Percentiles rank a stretch among this genome's conserved stretches.
Conservation (phyloP, 2,113 vertebrate species). For the Chaetodon auriga region DNA sequence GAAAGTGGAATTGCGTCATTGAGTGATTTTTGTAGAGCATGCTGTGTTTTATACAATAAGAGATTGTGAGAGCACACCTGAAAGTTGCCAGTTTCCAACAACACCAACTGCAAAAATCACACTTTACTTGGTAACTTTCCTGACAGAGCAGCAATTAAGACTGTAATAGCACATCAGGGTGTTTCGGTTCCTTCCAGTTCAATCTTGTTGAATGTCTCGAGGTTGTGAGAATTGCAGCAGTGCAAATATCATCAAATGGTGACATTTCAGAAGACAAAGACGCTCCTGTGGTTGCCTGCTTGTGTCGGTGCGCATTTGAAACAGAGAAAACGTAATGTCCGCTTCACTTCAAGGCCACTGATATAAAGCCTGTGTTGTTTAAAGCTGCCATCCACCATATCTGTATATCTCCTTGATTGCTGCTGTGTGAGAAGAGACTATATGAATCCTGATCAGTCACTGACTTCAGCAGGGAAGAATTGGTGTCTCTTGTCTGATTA, state of each 20-base stretch:
- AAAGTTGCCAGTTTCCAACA: neutral
- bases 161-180: neutral
- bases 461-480: slow-evolving; percentile 5
- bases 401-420: neutral
- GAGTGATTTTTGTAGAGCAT: slow-evolving; percentile 24
- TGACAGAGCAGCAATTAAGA: slow-evolving; percentile 8
- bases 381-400: neutral
- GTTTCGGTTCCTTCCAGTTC: neutral
- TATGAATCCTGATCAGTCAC: slow-evolving; percentile 25
- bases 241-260: slow-evolving; percentile 21
- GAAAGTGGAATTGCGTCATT: slow-evolving; percentile 24
- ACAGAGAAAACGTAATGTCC: neutral
- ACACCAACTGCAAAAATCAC: neutral
- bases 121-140: neutral
- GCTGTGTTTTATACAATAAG: slow-evolving; percentile 2
- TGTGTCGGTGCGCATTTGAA: neutral
- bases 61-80: slow-evolving; percentile 6
- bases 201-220: neutral
- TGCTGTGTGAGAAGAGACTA: slow-evolving; percentile 14
- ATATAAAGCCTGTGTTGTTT: neutral
- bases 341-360: neutral
- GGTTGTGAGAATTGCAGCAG: neutral
- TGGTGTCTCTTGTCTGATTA: slow-evolving; percentile 54
- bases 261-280: slow-evolving; percentile 23
- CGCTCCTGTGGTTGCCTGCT: neutral